A percentile compares a stretch with the other conserved stretches of the same genome.
phyloP scores from a whole-genome alignment of 2,113 vertebrate species.

The Indicator maculatus region DNA sequence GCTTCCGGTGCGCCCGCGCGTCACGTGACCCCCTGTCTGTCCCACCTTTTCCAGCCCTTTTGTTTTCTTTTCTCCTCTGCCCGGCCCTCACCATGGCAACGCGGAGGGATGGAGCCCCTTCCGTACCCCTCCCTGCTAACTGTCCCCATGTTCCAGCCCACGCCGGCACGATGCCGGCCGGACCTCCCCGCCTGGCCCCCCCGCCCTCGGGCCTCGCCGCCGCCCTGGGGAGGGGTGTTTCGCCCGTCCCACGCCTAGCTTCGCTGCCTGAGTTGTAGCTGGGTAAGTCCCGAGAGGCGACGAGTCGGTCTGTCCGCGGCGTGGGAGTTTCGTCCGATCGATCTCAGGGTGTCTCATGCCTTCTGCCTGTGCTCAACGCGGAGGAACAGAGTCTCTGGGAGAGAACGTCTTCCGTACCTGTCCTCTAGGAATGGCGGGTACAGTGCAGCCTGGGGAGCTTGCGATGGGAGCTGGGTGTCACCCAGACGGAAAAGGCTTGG shows the following conservation, averaged over 20 bases:
- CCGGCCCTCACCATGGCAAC: not conserved
- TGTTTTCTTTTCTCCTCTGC: not conserved
- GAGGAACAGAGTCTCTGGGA: not conserved
- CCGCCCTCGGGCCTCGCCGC: too few species aligned
- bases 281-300: too few species aligned
- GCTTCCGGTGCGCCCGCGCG: constrained; percentile 1
- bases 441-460: not conserved
- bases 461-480: rapidly evolving
- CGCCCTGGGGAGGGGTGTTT: not conserved
- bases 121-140: rapidly evolving
- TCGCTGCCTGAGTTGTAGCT: not conserved
- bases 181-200: not conserved
- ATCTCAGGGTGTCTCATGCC: not conserved
- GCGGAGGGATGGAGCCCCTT: too few species aligned
- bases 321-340: rapidly evolving
- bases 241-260: too few species aligned
- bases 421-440: rapidly evolving
- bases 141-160: not conserved
- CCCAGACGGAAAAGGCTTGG: rapidly evolving
- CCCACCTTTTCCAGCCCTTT: rapidly evolving
- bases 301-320: rapidly evolving
- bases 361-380: too few species aligned
- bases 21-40: not conserved
- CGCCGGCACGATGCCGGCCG: not conserved
- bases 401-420: rapidly evolving